Conservation (phyloP, 2,888 invertebrate species). For the Galeruca laticollis region DNA sequence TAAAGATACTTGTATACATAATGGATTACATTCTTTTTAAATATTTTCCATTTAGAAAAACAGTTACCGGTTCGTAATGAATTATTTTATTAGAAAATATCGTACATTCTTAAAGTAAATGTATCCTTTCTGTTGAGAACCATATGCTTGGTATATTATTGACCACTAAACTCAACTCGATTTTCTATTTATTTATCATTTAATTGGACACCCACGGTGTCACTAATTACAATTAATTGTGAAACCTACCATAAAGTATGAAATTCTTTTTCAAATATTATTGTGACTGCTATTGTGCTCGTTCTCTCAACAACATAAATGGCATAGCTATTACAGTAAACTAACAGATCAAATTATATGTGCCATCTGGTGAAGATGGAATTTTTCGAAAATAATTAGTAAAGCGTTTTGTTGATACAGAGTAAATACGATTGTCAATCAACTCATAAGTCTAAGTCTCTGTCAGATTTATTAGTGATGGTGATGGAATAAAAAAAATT, state of each 20-base stretch:
- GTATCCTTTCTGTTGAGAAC: not conserved
- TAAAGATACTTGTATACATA: too few relatives aligned
- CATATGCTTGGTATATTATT: not conserved
- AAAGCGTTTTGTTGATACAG: not conserved
- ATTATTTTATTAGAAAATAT: not conserved
- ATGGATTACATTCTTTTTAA: not conserved
- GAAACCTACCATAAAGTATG: not conserved
- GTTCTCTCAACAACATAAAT: not conserved
- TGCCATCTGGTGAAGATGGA: conserved; percentile 8
- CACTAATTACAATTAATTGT: conserved; percentile 9
- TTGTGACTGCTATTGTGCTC: not conserved
- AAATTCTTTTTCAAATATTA: conserved; percentile 1
- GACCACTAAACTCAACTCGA: not conserved
- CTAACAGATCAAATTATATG: not conserved
- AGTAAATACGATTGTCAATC: conserved; percentile 4
- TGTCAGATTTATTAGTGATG: not conserved
- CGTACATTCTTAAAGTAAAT: not conserved
- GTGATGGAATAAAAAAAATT: not conserved
- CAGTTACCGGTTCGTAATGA: too few relatives aligned
- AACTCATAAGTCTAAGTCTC: not conserved
- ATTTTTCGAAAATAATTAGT: not conserved
- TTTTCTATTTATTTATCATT: not conserved
- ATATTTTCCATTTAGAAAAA: too few relatives aligned
- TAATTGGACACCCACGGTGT: conserved; percentile 13
- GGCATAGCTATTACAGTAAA: not conserved